Evolutionary conservation across 2,113 vertebrate genomes (phyloP).

Genomic region (Regulus satrapa): DNA sequence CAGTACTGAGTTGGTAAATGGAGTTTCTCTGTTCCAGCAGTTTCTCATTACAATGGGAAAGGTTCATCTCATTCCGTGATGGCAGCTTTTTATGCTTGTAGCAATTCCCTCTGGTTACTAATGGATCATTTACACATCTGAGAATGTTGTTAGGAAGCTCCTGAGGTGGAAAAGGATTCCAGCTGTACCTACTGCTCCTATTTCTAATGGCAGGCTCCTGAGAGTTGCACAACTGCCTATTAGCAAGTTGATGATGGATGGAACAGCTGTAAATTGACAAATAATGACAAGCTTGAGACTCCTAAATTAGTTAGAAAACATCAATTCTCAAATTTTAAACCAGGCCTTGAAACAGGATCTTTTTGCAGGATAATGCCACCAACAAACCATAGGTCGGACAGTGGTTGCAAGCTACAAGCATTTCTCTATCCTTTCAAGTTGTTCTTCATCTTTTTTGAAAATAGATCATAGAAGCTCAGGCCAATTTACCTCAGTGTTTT

Average conservation of each 20-base stretch:
- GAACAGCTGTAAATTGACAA: conserved; percentile 69
- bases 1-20: background rate
- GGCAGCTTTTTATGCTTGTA: conserved; percentile 52
- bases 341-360: conserved; percentile 53
- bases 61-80: conserved; percentile 50
- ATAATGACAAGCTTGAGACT: conserved; percentile 67
- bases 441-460: conserved; percentile 12
- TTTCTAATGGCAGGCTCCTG: conserved; percentile 65
- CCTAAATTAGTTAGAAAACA: conserved; percentile 54
- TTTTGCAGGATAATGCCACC: conserved; percentile 35
- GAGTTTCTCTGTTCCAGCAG: background rate
- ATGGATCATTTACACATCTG: conserved; percentile 77
- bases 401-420: conserved; percentile 36
- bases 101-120: conserved; percentile 64
- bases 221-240: conserved; percentile 69
- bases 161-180: conserved; percentile 68
- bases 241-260: conserved; percentile 69
- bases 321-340: conserved; percentile 48
- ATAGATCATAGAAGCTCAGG: conserved; percentile 8
- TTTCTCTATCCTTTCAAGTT: conserved; percentile 1
- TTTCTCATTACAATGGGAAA: conserved; percentile 6
- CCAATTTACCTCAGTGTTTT: background rate
- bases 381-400: conserved; percentile 46
- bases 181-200: conserved; percentile 66
- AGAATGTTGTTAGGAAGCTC: conserved; percentile 73